Percentiles rank a stretch among this genome's conserved stretches.
phyloP scores from a whole-genome alignment of 2,113 vertebrate genomes.

The Phoxinus phoxinus region DNA sequence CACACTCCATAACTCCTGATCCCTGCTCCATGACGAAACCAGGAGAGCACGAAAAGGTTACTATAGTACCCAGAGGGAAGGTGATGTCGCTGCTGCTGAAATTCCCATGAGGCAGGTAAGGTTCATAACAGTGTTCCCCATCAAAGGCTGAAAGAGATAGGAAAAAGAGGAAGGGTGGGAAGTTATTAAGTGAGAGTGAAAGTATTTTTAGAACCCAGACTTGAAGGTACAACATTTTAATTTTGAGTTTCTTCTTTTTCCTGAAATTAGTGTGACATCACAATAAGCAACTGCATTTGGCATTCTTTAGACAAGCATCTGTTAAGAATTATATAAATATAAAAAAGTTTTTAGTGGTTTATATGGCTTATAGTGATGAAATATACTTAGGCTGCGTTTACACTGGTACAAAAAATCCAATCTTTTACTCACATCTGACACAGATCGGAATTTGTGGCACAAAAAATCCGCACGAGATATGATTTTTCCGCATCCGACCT shows the following conservation, averaged over 20 bases:
- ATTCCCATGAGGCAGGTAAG: conserved; percentile 89
- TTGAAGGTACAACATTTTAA: too few species aligned
- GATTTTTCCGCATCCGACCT: too few species aligned
- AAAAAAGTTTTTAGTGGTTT: neutral
- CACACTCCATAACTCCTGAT: conserved; percentile 85
- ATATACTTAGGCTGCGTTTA: neutral
- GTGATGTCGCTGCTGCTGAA: conserved; percentile 88
- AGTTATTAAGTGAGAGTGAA: neutral
- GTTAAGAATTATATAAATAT: too few species aligned
- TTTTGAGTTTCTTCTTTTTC: too few species aligned
- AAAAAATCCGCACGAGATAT: too few species aligned
- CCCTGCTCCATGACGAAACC: conserved; percentile 92
- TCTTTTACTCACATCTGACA: too few species aligned
- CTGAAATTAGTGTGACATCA: too few species aligned
- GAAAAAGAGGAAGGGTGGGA: neutral
- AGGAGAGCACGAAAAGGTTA: conserved; percentile 85
- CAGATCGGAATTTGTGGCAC: too few species aligned
- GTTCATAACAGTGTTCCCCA: conserved; percentile 90
- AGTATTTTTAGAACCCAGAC: neutral
- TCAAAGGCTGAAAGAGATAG: conserved; percentile 80
- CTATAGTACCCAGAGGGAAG: conserved; percentile 83
- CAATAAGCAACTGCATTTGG: too few species aligned
- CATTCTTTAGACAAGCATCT: too few species aligned
- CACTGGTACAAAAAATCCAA: too few species aligned
- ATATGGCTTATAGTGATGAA: neutral